phyloP scores from a whole-genome alignment of 2,113 vertebrate genomes.

The Pachycephala philippinensis region DNA sequence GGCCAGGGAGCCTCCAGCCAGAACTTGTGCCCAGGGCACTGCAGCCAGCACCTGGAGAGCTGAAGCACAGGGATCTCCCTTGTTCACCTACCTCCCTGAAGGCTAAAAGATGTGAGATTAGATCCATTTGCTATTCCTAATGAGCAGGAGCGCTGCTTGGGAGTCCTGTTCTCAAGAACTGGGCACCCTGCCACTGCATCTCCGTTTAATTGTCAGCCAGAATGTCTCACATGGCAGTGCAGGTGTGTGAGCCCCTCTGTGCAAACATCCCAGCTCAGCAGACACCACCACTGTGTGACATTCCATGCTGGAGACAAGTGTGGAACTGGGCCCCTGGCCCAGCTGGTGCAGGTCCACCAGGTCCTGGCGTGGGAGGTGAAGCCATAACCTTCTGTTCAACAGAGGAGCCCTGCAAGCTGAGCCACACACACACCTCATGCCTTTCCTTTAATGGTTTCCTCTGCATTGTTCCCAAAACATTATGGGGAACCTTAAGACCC shows the following conservation, averaged over 20 bases:
- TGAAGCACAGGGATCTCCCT: neutral
- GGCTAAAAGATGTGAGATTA: neutral
- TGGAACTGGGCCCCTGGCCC: neutral
- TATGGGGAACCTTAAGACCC: neutral
- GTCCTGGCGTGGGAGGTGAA: neutral
- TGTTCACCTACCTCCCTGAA: neutral
- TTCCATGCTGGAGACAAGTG: neutral
- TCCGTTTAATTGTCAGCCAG: neutral
- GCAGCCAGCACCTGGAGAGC: neutral
- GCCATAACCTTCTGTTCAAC: neutral
- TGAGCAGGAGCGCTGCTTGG: neutral
- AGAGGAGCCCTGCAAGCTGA: neutral
- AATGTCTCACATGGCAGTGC: neutral
- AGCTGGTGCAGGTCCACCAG: neutral
- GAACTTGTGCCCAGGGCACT: neutral
- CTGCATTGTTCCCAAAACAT: neutral
- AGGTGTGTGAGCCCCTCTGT: neutral
- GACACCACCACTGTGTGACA: neutral
- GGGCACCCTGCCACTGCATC: neutral
- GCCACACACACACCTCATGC: neutral
- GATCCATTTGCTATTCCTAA: neutral
- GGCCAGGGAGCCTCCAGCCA: neutral
- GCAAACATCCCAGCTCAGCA: neutral
- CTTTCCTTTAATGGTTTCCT: neutral
- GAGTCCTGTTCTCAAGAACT: neutral